A percentile compares a stretch with the other conserved stretches of the same genome.
phyloP scores from a whole-genome alignment of 2,797 vertebrate species.

The Benthosema pterotum region DNA sequence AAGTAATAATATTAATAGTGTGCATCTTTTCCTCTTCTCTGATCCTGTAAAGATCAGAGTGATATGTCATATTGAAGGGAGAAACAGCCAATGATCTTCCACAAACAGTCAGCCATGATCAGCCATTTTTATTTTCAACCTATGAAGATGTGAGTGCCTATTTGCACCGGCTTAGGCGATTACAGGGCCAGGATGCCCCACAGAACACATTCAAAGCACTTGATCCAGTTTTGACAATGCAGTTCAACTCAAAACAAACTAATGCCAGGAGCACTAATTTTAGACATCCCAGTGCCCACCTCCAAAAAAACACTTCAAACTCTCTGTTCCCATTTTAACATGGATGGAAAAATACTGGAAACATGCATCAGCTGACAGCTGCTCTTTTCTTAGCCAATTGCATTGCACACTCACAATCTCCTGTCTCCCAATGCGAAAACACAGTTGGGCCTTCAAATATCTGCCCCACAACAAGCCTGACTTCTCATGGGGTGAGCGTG shows the following conservation, averaged over 20 bases:
- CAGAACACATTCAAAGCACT: constrained; percentile 10
- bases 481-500: constrained; percentile 72
- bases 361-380: constrained; percentile 78
- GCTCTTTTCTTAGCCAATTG: constrained; percentile 77
- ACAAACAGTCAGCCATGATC: neutral
- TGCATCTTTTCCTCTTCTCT: constrained; percentile 2
- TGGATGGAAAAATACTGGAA: constrained; percentile 69
- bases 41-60: neutral
- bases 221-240: constrained; percentile 19
- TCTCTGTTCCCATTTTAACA: constrained; percentile 28
- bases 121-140: neutral
- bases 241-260: constrained; percentile 22
- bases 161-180: neutral
- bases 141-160: neutral
- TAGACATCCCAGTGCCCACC: constrained; percentile 17
- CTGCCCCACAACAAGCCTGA: constrained; percentile 84
- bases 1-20: neutral
- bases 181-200: neutral
- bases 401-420: constrained; percentile 53
- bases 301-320: constrained; percentile 15
- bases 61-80: neutral
- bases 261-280: constrained; percentile 25
- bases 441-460: constrained; percentile 68
- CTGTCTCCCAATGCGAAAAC: constrained; percentile 58
- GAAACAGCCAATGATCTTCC: neutral